These are phyloP conservation scores for Hydrozoanthus tunicans DNA, from an alignment of 64 coral and sea anemone genomes.

Conservation along the genomic window DNA sequence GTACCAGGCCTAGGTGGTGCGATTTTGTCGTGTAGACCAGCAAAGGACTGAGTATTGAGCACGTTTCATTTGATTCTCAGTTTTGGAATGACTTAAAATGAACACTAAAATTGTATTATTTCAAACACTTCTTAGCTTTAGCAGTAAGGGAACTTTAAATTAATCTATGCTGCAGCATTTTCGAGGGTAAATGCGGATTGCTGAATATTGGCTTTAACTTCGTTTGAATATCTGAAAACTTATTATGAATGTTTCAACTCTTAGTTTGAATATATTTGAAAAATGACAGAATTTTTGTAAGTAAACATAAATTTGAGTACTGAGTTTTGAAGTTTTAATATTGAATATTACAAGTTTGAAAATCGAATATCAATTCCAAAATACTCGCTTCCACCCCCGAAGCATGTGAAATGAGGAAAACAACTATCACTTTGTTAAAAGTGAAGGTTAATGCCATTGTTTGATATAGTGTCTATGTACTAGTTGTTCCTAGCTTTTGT, in stretches of 20 bases:
- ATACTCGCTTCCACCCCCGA: too few species aligned
- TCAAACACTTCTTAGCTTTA: conserved; percentile 36
- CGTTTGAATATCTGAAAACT: too few species aligned
- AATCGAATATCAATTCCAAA: too few species aligned
- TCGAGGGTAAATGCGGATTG: neutral
- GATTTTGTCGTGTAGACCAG: conserved; percentile 51
- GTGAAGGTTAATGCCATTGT: too few species aligned
- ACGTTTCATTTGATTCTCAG: conserved; percentile 20
- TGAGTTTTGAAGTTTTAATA: neutral
- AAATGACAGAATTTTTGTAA: neutral
- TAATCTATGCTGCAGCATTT: neutral
- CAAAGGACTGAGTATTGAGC: conserved; percentile 48
- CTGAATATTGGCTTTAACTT: too few species aligned
- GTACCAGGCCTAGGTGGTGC: conserved; percentile 1
- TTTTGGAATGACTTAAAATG: conserved; percentile 33
- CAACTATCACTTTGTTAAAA: too few species aligned
- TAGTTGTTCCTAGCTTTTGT: neutral
- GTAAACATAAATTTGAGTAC: neutral
- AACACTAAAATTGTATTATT: conserved; percentile 51
- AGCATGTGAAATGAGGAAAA: too few species aligned
- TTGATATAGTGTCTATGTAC: neutral
- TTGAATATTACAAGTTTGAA: neutral
- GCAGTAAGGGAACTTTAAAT: conserved; percentile 39
- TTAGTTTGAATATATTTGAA: too few species aligned
- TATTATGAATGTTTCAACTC: too few species aligned